phyloP scores from a whole-genome alignment of 2,113 vertebrate genomes.

The Illadopsis cleaveri region DNA sequence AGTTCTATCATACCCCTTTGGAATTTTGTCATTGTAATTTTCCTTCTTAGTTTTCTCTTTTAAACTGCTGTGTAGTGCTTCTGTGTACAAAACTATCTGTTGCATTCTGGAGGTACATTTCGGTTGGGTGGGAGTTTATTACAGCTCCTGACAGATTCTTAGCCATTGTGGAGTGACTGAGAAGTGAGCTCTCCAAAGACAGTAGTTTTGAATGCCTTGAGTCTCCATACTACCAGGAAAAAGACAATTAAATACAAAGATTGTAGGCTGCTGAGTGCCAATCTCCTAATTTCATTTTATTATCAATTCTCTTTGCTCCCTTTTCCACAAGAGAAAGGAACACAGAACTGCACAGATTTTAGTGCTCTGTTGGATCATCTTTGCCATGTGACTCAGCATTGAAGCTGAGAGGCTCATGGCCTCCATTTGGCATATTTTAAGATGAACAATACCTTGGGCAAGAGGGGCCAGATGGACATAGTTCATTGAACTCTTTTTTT shows the following conservation, averaged over 20 bases:
- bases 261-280: not conserved
- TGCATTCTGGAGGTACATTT: not conserved
- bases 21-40: not conserved
- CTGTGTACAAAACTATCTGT: not conserved
- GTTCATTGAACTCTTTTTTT: not conserved
- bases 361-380: not conserved
- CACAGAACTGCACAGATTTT: not conserved
- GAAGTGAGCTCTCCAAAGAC: not conserved
- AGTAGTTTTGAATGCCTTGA: not conserved
- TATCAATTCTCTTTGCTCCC: not conserved
- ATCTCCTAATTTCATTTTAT: not conserved
- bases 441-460: not conserved
- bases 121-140: not conserved
- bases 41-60: not conserved
- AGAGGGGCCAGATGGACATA: not conserved
- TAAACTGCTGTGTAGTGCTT: not conserved
- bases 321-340: not conserved
- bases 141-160: not conserved
- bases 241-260: not conserved
- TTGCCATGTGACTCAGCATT: not conserved
- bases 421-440: not conserved
- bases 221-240: not conserved
- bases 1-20: not conserved
- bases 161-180: not conserved
- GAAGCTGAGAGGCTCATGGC: not conserved